Base-by-base conservation (phyloP, 2,113 vertebrate genomes). In the Bos taurus region DNA sequence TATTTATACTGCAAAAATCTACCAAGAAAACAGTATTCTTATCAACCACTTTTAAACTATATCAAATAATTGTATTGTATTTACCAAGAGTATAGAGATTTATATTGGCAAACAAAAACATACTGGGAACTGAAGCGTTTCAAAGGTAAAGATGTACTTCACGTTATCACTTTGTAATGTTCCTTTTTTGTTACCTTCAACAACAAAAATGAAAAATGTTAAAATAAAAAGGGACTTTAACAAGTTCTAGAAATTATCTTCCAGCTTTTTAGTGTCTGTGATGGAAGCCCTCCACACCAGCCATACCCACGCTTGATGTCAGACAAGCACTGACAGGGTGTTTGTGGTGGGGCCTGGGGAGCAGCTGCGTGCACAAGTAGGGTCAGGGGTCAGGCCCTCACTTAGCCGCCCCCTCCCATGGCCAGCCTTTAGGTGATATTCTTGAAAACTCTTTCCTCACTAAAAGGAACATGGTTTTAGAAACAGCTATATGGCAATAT, bases 91-190 rank as follows among this genome's bases (percentile, higher is more conserved):
- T 54, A 5, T 28, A 81, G 40, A 95, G 33, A 88, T 71, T 48
- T 57, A 43, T 14, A 26, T 17, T 84, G 15, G 52, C 67, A 89
- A 62, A 52, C 52, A 74, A 85, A 78, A 90, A 90, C n/a, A 83
- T 4, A 74, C 46, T 48, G 57, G 86, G 71, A 94, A 88, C n/a
- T 26, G 2, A n/a, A 26, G 14, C 12, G 25, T 84, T 88, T 81
- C 91, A 90, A 74, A 97, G 62, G 40, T 85, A 84, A 92, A 94
- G 90, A 92, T 11, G 26, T 28, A 54, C 10, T 74, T 90, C 40
- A 90, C 2, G 17, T 57, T 57, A 57, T n/a, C 64, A 91, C 67
- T 84, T 96, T 62, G 40, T 80, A 46, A 89, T 57, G 30, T 56
- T 48, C n/a, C 30, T 93, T 91, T 78, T 80, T 46, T 90, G 17